Percentiles rank a stretch among this genome's conserved stretches.
phyloP scores from a whole-genome alignment of 1,140 invertebrate genomes.

The Bombus cullumanus region DNA sequence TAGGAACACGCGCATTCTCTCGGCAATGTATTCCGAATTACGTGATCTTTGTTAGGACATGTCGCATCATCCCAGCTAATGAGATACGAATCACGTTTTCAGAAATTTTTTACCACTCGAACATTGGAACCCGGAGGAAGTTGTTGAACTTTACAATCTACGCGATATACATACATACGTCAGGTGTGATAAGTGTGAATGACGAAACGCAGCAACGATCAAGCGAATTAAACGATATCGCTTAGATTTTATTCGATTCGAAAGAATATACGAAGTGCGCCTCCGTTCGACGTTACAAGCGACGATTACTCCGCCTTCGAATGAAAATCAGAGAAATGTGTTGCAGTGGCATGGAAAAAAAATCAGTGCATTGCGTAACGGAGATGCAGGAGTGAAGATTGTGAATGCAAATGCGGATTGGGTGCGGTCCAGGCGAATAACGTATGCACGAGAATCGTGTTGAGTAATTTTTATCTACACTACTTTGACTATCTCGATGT shows the following conservation, averaged over 20 bases:
- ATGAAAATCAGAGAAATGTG: neutral
- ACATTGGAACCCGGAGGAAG: neutral
- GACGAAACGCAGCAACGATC: no score
- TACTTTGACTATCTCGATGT: neutral
- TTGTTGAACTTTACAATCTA: neutral
- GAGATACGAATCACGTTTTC: neutral
- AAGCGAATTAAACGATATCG: no score
- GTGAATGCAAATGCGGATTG: constrained; percentile 25
- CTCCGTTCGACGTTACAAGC: no score
- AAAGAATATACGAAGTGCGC: no score
- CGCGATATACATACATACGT: no score
- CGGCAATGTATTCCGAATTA: neutral
- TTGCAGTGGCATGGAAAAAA: neutral
- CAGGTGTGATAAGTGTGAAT: no score
- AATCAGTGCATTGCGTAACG: neutral
- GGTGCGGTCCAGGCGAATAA: constrained; percentile 18
- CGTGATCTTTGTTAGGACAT: neutral
- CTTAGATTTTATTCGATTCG: no score
- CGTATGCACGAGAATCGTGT: constrained; percentile 19
- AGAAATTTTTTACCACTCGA: neutral
- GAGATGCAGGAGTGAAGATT: constrained; percentile 25
- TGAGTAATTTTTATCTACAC: constrained; percentile 18
- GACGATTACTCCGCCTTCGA: no score
- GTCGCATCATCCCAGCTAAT: neutral
- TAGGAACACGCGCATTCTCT: no score